phyloP scores from a whole-genome alignment of 2,888 invertebrate genomes.

The Ochlodes sylvanus region DNA sequence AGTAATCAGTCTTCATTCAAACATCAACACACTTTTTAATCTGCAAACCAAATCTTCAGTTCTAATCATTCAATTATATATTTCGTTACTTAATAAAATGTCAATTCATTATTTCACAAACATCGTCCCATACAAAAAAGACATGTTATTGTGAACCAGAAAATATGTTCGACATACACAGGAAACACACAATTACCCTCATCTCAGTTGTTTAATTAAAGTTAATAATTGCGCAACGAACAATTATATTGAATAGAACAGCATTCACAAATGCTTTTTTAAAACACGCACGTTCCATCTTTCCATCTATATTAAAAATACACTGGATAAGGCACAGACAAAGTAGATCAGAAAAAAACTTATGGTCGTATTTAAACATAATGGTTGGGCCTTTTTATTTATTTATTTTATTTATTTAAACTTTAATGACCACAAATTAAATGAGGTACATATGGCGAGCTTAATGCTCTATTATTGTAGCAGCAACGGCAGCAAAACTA shows the following conservation, averaged over 20 bases:
- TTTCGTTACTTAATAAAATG: neutral
- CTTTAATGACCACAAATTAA: no score
- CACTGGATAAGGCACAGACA: no score
- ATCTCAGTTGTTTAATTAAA: constrained; percentile 6
- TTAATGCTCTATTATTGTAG: no score
- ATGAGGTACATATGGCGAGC: no score
- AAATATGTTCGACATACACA: constrained; percentile 14
- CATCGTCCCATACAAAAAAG: constrained; percentile 25
- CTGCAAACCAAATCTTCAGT: constrained; percentile 19
- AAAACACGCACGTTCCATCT: no score
- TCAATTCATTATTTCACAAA: constrained; percentile 9
- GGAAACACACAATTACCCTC: constrained; percentile 12
- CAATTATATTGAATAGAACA: constrained; percentile 22
- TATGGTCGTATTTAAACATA: no score
- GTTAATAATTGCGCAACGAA: constrained; percentile 20
- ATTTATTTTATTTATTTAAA: no score
- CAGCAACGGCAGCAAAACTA: no score
- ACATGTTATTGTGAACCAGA: constrained; percentile 9
- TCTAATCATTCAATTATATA: constrained; percentile 10
- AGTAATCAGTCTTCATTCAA: constrained; percentile 78
- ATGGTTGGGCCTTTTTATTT: no score
- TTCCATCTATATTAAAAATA: no score
- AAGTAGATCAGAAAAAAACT: no score
- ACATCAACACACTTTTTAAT: constrained; percentile 53
- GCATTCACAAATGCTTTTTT: constrained; percentile 20